Percentiles rank a stretch among this genome's conserved stretches.
Evolutionary conservation across 2,888 invertebrate species (phyloP).

Genomic region (Drosophila peninsularis): DNA sequence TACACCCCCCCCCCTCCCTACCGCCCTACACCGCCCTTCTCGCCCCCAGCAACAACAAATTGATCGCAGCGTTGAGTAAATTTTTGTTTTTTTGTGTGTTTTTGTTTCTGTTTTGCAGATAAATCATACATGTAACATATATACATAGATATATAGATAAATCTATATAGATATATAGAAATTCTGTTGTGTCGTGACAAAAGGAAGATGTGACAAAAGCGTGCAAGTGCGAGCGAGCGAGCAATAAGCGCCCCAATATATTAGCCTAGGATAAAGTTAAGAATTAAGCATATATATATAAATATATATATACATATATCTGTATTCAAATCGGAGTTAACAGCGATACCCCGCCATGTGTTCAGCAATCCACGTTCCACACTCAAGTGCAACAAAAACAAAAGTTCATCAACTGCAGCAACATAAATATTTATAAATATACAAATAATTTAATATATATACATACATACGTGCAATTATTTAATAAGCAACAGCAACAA

Average conservation of each 20-base stretch:
- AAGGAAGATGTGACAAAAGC: conserved; percentile 40
- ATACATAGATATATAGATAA: background rate
- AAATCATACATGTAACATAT: background rate
- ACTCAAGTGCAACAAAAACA: conserved; percentile 31
- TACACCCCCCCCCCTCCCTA: background rate
- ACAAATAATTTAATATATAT: background rate
- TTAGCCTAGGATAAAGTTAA: conserved; percentile 40
- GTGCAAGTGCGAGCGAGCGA: conserved; percentile 7
- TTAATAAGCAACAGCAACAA: conserved; percentile 2
- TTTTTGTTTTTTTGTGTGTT: conserved; percentile 46
- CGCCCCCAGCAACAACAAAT: conserved; percentile 32
- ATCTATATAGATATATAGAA: background rate
- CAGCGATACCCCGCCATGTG: conserved; percentile 56
- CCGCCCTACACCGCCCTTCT: background rate
- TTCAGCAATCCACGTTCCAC: conserved; percentile 28
- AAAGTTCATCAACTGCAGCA: background rate
- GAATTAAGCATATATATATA: conserved; percentile 22
- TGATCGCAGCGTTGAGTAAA: conserved; percentile 29
- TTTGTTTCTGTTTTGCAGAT: conserved; percentile 53
- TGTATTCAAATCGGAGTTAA: conserved; percentile 20
- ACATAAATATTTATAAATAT: background rate
- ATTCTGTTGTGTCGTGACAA: conserved; percentile 37
- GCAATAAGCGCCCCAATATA: conserved; percentile 6
- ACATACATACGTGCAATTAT: conserved; percentile 9
- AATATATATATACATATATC: background rate